Evolutionary conservation across 2,113 vertebrate species (phyloP).

Genomic region (Phrynocephalus versicolor): DNA sequence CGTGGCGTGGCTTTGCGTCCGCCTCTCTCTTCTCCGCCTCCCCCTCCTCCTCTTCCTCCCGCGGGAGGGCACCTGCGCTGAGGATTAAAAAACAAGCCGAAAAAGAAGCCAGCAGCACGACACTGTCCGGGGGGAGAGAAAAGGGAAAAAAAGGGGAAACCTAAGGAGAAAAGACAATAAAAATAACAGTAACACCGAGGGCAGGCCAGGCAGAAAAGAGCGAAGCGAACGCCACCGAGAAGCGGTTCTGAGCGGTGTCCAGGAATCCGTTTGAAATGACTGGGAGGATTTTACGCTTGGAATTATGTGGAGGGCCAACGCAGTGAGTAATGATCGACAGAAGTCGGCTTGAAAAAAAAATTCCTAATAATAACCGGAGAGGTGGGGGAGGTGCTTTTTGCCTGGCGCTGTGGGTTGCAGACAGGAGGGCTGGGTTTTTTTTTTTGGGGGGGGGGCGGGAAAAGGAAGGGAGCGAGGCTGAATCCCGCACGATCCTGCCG

Average conservation of each 20-base stretch:
- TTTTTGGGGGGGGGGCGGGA: not conserved
- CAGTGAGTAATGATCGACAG: slow-evolving; percentile 83
- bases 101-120: not conserved
- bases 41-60: no score
- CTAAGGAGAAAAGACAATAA: no score
- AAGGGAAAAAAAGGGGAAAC: no score
- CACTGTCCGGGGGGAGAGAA: no score
- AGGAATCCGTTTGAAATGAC: slow-evolving; percentile 68
- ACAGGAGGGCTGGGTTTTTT: no score
- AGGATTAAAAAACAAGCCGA: slow-evolving; percentile 14
- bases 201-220: no score
- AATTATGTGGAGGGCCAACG: slow-evolving; percentile 91
- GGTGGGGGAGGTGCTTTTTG: not conserved
- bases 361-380: fast-evolving
- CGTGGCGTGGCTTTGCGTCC: not conserved
- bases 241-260: slow-evolving; percentile 46
- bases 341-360: not conserved
- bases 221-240: slow-evolving; percentile 12
- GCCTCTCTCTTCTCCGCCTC: no score
- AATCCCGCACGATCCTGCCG: not conserved
- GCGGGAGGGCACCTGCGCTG: slow-evolving; percentile 58
- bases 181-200: no score
- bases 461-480: not conserved
- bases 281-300: slow-evolving; percentile 66
- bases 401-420: no score